Evolutionary conservation across 2,113 vertebrate species (phyloP).

Genomic region (Porphyrio hochstetteri): DNA sequence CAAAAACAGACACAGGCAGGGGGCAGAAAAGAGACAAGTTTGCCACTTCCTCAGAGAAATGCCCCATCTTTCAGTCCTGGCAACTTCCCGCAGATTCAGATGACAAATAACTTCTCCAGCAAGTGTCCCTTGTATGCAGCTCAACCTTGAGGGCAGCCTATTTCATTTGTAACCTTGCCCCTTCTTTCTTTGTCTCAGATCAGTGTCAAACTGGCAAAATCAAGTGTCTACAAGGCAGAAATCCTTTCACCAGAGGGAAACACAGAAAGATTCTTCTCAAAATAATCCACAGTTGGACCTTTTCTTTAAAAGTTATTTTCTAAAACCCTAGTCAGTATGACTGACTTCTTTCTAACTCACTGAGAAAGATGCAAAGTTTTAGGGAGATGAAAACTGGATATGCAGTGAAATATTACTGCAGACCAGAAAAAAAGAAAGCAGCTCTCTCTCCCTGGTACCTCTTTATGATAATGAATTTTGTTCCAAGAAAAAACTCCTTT

Average conservation of each 20-base stretch:
- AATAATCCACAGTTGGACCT: neutral
- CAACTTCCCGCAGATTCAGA: neutral
- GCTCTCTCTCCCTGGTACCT: neutral
- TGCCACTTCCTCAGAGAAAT: neutral
- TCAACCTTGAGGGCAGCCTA: neutral
- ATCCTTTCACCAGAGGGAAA: neutral
- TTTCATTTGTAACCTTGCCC: neutral
- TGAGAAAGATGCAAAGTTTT: neutral
- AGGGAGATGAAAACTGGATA: neutral
- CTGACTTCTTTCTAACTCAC: neutral
- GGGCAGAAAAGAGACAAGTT: neutral
- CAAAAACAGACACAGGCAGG: neutral
- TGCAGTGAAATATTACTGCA: neutral
- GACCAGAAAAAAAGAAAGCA: neutral
- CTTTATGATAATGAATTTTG: neutral
- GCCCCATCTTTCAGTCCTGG: neutral
- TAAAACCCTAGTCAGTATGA: neutral
- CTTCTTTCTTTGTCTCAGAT: conserved; percentile 55
- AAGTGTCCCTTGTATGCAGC: neutral
- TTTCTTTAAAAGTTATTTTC: neutral
- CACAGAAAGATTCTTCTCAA: neutral
- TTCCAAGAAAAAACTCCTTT: neutral
- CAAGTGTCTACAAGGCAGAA: conserved; percentile 52
- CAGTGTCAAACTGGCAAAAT: conserved; percentile 22
- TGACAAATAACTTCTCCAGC: neutral